Evolutionary conservation across 2,113 vertebrate species (phyloP).

Genomic region (Ciconia stormi): DNA sequence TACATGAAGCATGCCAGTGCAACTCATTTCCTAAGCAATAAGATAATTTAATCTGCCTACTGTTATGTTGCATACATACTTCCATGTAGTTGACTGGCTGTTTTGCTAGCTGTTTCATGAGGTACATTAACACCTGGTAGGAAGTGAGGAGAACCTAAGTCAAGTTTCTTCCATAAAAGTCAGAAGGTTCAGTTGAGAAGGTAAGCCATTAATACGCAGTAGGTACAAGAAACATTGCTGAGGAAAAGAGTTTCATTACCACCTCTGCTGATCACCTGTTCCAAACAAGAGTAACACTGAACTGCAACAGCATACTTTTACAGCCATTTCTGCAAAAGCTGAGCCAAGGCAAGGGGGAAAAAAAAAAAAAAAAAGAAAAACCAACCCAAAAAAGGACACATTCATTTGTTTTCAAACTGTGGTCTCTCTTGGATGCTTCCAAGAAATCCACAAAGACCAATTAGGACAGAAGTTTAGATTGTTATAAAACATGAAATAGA

Average conservation of each 20-base stretch:
- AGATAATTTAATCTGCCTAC: neutral
- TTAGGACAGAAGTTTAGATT: neutral
- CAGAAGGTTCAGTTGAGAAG: neutral
- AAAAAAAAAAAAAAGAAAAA: too few species aligned
- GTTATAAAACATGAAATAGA: neutral
- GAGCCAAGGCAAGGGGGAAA: neutral
- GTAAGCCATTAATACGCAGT: neutral
- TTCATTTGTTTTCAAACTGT: neutral
- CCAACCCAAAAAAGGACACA: neutral
- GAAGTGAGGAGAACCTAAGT: neutral
- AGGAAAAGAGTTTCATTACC: neutral
- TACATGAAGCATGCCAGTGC: neutral
- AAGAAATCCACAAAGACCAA: neutral
- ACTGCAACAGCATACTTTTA: neutral
- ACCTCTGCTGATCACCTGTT: neutral
- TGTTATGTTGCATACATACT: neutral
- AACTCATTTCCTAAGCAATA: neutral
- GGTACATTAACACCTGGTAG: neutral
- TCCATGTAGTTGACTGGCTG: neutral
- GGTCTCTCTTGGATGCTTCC: neutral
- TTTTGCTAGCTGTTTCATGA: neutral
- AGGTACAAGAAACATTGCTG: neutral
- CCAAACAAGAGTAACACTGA: neutral
- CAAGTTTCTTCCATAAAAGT: neutral
- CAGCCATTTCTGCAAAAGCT: neutral